Evolutionary conservation across 1,140 invertebrate species (phyloP).

Genomic region (Diploscapter pachys): DNA sequence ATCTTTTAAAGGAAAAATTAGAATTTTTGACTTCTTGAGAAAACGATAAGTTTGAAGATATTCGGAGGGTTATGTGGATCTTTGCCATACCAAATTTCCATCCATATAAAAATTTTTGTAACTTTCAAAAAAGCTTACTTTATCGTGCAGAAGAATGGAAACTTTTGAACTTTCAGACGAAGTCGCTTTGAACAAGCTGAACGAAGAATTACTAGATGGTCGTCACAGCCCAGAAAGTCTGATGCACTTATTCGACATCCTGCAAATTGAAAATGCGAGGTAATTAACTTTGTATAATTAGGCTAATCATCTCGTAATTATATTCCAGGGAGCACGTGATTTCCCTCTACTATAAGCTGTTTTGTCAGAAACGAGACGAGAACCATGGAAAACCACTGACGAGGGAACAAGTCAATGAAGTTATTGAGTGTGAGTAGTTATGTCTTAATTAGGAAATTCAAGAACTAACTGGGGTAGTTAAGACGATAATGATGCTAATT

Average conservation of each 20-base stretch:
- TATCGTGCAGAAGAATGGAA: background rate
- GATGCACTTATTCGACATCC: slow-evolving; percentile 28
- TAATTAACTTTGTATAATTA: no score
- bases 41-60: no score
- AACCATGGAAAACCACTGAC: slow-evolving; percentile 57
- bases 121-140: no score
- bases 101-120: no score
- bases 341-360: slow-evolving; percentile 69
- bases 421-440: slow-evolving; percentile 64
- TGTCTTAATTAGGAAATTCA: slow-evolving; percentile 61
- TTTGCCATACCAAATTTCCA: no score
- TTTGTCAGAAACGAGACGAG: slow-evolving; percentile 69
- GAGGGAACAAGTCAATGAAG: slow-evolving; percentile 36
- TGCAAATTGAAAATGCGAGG: slow-evolving; percentile 25
- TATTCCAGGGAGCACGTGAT: background rate
- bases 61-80: no score
- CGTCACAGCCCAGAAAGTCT: background rate
- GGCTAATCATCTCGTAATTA: no score
- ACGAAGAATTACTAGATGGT: slow-evolving; percentile 3
- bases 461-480: slow-evolving; percentile 59
- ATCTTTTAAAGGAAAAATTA: no score
- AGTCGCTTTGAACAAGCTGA: slow-evolving; percentile 27
- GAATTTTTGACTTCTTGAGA: no score
- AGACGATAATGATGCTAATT: slow-evolving; percentile 50
- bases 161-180: slow-evolving; percentile 24